Conservation (phyloP, 2,113 vertebrate species). For the Pipa parva region DNA sequence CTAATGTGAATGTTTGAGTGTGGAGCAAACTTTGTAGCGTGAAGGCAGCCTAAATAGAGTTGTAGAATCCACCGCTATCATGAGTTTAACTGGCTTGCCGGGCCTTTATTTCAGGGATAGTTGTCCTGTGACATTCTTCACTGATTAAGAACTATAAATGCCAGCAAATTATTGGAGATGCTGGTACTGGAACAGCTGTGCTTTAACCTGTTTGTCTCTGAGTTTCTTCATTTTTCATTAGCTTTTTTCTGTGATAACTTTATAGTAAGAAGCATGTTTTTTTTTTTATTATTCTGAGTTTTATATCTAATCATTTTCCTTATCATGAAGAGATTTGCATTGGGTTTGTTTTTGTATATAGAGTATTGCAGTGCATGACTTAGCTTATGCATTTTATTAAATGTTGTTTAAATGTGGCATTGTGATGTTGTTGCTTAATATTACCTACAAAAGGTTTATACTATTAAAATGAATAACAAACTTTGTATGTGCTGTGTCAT, state of each 20-base stretch:
- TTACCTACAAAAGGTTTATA: conserved; percentile 69
- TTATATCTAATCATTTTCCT: conserved; percentile 76
- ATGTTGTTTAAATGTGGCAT: conserved; percentile 79
- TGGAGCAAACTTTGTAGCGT: too few species aligned
- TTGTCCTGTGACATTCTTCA: too few species aligned
- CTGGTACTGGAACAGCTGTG: too few species aligned
- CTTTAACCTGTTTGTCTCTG: neutral
- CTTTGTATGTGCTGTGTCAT: conserved; percentile 11
- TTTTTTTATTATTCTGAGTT: conserved; percentile 71
- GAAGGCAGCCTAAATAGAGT: too few species aligned
- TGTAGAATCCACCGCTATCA: too few species aligned
- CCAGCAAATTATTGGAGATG: too few species aligned
- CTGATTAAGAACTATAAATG: too few species aligned
- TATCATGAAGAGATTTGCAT: conserved; percentile 72
- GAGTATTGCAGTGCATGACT: conserved; percentile 86
- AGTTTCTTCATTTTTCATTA: conserved; percentile 31
- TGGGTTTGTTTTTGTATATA: conserved; percentile 86
- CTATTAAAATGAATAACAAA: conserved; percentile 67
- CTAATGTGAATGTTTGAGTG: too few species aligned
- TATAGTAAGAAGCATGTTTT: conserved; percentile 73
- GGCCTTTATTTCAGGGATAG: too few species aligned
- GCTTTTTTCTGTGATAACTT: conserved; percentile 53
- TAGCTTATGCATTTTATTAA: conserved; percentile 90
- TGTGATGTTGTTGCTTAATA: conserved; percentile 79
- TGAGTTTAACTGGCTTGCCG: too few species aligned